These are phyloP conservation scores for Chironomus tentans DNA, from an alignment of 2,888 invertebrate species.

Conservation along the genomic window DNA sequence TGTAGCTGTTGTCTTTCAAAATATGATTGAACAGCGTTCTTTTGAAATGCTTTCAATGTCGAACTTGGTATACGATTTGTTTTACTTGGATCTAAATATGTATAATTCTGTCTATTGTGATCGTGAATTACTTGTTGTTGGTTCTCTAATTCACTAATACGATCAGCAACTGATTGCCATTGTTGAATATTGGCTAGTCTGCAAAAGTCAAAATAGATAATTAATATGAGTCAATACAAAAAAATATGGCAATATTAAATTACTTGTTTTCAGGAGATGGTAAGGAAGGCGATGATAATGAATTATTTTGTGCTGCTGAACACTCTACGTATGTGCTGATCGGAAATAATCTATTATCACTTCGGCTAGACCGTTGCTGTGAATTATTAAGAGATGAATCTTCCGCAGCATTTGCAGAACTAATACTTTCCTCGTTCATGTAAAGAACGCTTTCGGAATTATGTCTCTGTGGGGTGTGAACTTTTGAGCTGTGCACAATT, in stretches of 20 bases:
- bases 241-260: background rate
- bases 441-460: constrained; percentile 68
- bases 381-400: background rate
- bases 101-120: constrained; percentile 40
- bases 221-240: background rate
- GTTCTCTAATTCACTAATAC: constrained; percentile 56
- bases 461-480: constrained; percentile 67
- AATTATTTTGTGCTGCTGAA: background rate
- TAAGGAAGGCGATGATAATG: background rate
- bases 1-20: constrained; percentile 62
- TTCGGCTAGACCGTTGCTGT: constrained; percentile 37
- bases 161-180: constrained; percentile 54
- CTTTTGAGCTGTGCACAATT: constrained; percentile 67
- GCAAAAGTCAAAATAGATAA: background rate
- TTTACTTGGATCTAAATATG: constrained; percentile 64
- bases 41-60: constrained; percentile 70
- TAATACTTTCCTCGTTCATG: constrained; percentile 45
- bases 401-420: background rate
- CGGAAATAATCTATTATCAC: constrained; percentile 52
- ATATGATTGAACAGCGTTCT: constrained; percentile 70
- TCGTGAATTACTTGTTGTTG: constrained; percentile 32
- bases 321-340: constrained; percentile 57
- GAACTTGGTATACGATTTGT: constrained; percentile 61
- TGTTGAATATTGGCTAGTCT: background rate
- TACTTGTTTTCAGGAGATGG: constrained; percentile 1